Evolutionary conservation across 23 tunicate species (phyloP), one percentile per base, ranked within the genome.

Genomic region (Botrylloides violaceus): DNA sequence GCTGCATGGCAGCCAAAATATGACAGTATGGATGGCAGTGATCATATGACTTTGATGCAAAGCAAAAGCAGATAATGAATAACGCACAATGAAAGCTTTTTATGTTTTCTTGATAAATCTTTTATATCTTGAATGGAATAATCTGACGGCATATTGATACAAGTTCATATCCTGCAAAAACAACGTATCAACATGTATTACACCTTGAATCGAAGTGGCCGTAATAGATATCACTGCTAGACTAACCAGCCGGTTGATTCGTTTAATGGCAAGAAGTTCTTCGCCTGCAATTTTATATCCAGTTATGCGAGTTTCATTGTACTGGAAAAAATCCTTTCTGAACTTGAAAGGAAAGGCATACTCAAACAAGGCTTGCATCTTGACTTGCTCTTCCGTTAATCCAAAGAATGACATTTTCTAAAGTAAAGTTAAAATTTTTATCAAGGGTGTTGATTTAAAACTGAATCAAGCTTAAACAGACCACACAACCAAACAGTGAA

Each of bases 401-500:
- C 95, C 95, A 71, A 87, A 87, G 50, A 80, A 81, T 49, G 71
- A 39, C 76, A 81, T 81, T 19, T 71, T 43, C 53, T 43, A 15
- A 7, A 49, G n/a, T n/a, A n/a, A n/a, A n/a, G n/a, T n/a, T n/a
- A n/a, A n/a, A n/a, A n/a, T n/a, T n/a, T n/a, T n/a, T n/a, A n/a
- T n/a, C n/a, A n/a, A n/a, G n/a, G n/a, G n/a, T n/a, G n/a, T n/a
- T n/a, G n/a, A n/a, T n/a, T n/a, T n/a, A n/a, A n/a, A n/a, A n/a
- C n/a, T n/a, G n/a, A n/a, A n/a, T n/a, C n/a, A n/a, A n/a, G n/a
- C n/a, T n/a, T n/a, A n/a, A n/a, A n/a, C n/a, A n/a, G n/a, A n/a
- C n/a, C n/a, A n/a, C n/a, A n/a, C n/a, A n/a, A n/a, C n/a, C n/a
- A n/a, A n/a, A n/a, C n/a, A n/a, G n/a, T n/a, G n/a, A n/a, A n/a